phyloP scores from a whole-genome alignment of 2,113 vertebrate species.

The Stomatorhinus ivindoensis region DNA sequence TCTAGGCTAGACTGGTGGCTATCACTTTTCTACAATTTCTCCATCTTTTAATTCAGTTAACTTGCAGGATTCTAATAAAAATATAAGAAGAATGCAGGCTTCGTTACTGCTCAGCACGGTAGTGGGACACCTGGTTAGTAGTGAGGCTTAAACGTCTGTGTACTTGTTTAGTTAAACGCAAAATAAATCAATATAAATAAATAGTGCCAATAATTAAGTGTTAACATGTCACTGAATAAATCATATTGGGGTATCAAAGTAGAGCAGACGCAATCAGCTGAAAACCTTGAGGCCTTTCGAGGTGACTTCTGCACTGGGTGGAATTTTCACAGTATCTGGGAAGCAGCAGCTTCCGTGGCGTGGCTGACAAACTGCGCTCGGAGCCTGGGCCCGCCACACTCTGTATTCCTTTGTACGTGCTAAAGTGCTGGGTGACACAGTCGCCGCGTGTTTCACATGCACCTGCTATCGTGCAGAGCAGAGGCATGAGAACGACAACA shows the following conservation, averaged over 20 bases:
- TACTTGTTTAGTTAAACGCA: not conserved
- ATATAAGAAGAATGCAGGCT: not conserved
- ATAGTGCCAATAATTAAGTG: not conserved
- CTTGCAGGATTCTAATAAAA: not conserved
- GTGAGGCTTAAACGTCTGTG: not conserved
- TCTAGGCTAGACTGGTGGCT: not conserved
- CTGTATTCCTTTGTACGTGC: not conserved
- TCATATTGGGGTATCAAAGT: not conserved
- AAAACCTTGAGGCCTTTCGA: not conserved
- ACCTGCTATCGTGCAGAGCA: not conserved
- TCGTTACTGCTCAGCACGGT: not conserved
- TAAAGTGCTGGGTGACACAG: not conserved
- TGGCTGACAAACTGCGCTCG: not conserved
- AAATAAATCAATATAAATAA: not conserved
- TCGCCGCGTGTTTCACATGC: not conserved
- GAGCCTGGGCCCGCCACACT: not conserved
- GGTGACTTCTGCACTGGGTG: not conserved
- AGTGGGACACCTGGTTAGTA: not conserved
- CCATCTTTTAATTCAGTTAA: not conserved
- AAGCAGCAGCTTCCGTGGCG: not conserved
- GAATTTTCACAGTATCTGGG: not conserved
- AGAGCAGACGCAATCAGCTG: not conserved
- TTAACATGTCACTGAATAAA: not conserved
- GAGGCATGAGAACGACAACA: not conserved
- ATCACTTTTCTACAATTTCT: not conserved